Evolutionary conservation across 2,797 vertebrate genomes (phyloP).

Genomic region (Rhinoraja longicauda): DNA sequence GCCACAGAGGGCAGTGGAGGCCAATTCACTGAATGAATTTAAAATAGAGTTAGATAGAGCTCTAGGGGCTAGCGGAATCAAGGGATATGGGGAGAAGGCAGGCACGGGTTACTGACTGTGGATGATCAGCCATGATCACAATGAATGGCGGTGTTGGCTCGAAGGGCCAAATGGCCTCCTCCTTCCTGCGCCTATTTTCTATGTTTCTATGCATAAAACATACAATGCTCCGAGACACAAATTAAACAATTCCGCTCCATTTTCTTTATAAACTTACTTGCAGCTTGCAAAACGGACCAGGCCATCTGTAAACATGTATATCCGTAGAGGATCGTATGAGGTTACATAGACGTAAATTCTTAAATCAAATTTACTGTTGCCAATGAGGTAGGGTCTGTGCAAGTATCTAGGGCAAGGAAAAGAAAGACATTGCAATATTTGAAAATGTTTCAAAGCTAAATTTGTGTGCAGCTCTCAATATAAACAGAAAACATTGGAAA

Average conservation of each 20-base stretch:
- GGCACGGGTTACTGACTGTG: too few relatives aligned
- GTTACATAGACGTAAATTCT: constrained; percentile 93
- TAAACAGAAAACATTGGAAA: too few relatives aligned
- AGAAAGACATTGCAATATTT: neutral
- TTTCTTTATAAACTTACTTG: constrained; percentile 69
- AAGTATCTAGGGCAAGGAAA: constrained; percentile 67
- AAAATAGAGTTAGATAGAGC: too few relatives aligned
- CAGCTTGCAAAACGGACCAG: constrained; percentile 96
- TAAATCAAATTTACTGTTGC: constrained; percentile 92
- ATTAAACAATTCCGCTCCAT: neutral
- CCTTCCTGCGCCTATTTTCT: too few relatives aligned
- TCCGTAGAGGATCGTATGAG: constrained; percentile 82
- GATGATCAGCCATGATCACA: too few relatives aligned
- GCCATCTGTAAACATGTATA: constrained; percentile 91
- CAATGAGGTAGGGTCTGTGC: constrained; percentile 97
- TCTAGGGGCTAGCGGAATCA: too few relatives aligned
- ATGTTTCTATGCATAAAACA: neutral
- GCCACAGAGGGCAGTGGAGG: too few relatives aligned
- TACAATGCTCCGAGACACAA: neutral
- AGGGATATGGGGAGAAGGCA: too few relatives aligned
- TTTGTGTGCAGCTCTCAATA: too few relatives aligned
- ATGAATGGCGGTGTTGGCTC: too few relatives aligned
- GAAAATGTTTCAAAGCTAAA: neutral
- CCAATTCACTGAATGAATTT: too few relatives aligned
- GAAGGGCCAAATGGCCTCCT: too few relatives aligned